Evolutionary conservation across 2,113 vertebrate species (phyloP), one percentile per base, ranked within the genome.

Genomic region (Stegostoma tigrinum): DNA sequence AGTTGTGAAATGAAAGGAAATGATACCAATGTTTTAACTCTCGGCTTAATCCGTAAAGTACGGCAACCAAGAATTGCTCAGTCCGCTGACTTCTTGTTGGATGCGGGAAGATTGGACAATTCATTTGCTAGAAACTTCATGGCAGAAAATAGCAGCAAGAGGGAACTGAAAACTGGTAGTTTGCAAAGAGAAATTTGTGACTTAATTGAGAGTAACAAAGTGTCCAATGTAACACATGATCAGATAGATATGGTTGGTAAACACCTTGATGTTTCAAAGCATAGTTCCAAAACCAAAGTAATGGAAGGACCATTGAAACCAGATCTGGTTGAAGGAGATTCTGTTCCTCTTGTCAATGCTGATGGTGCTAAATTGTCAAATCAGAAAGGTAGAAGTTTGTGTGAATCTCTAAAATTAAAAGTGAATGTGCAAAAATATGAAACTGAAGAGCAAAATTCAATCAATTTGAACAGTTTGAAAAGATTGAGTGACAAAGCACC

Each of bases 1-100:
- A 45, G 42, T 38, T 52, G 30, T 34, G 23, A 52, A 45, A 95
- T 5, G 6, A 72, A 95, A 38, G 45, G 67, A 95, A 72, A 15
- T 45, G 10, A 95, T 19, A 7, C 3, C 12, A 34, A 52, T 90
- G 5, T 15, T 90, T 90, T 34, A 34, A 52, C 72, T 30, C 67
- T 72, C 27, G 30, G n/a, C 24, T 72, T 95, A 72, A 95, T 95
- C 72, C 42, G 94, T 52, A 72, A 95, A 95, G 94, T 95, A 48
- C 72, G 68, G 68, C 42, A 72, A 12, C 27, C 1, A 19, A 95
- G 66, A 24, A 15, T 3, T 30, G 67, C 10, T 0, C 42, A 72
- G 14, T 23, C 94, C 67, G 19, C 10, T 14, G 14, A 1, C 17
- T 10, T 0, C 14, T 1, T 5, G 23, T 42, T 95, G 94, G 67